These are phyloP conservation scores for Zosterops borbonicus DNA, from an alignment of 2,113 vertebrate genomes.

Conservation along the genomic window DNA sequence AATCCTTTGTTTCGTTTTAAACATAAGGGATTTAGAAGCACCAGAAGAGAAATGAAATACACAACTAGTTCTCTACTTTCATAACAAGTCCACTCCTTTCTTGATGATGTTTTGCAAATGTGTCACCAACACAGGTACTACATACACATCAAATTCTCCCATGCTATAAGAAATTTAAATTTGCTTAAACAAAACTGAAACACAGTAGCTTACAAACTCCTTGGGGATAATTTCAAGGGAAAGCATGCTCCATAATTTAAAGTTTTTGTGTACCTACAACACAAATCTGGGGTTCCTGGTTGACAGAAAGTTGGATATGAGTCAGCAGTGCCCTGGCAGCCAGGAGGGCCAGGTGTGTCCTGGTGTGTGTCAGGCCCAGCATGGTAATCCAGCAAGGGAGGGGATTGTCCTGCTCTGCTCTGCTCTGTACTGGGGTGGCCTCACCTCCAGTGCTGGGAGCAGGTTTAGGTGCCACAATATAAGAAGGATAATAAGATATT, in stretches of 20 bases:
- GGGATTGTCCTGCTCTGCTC: background rate
- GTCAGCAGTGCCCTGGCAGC: background rate
- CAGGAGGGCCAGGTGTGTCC: rapidly evolving
- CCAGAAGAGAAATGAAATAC: background rate
- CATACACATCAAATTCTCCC: background rate
- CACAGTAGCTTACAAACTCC: background rate
- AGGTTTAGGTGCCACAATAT: rapidly evolving
- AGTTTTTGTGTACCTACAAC: background rate
- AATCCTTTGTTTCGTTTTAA: background rate
- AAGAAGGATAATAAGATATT: background rate
- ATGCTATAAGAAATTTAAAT: background rate
- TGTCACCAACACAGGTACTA: background rate
- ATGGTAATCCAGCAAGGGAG: background rate
- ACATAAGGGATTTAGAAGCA: background rate
- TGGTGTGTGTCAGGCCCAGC: background rate
- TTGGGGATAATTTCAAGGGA: background rate
- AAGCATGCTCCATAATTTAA: background rate
- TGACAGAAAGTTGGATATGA: too few relatives aligned
- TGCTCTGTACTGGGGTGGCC: rapidly evolving
- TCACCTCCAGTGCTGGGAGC: rapidly evolving
- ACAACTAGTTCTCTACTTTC: background rate
- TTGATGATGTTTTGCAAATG: background rate
- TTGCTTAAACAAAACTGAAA: background rate
- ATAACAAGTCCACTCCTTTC: background rate
- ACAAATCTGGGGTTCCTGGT: background rate